Evolutionary conservation across 2,888 invertebrate species (phyloP), one percentile per base, ranked within the genome.

Genomic region (Drosophila austrosaltans): DNA sequence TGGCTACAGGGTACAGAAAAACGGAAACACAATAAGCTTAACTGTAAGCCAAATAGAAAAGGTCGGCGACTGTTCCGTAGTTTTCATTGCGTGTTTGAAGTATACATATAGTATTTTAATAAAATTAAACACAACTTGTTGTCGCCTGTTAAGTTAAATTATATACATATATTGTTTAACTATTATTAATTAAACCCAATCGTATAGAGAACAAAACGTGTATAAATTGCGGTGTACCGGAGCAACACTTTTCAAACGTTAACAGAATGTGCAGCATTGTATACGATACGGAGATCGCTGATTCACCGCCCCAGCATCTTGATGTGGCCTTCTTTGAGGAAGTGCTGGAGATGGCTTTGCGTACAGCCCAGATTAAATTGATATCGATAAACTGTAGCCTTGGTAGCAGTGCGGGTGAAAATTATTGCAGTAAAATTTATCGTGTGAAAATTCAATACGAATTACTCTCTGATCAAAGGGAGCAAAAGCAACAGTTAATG

Each of bases 381-480:
- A 5, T 69, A 20, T 64, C 64, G 2, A 76, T 90, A 0, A 56
- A 83, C 22, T 71, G 88, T 4, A 48, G 63, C 3, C 71, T 88
- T 75, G 91, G 90, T 53, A 90, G 91, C 72, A 76, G 72, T 44
- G 72, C 69, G 1, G 92, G 91, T 0, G 92, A 92, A 40, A 92
- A 92, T 68, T 92, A 90, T 62, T 91, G 91, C 71, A 91, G 91
- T 70, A 76, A 89, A 53, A 91, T 91, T 32, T 92, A 89, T 77
- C 87, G 91, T 1, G 84, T 79, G 0, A 75, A 66, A 58, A 54
- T 92, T 7, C 77, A 72, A 1, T 91, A 83, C 61, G 65, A 61
- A 4, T 59, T 25, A 10, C 20, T 25, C 0, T 40, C 59, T 0
- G 40, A 57, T 0, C 62, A 4, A 48, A 25, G 60, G 10, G 25